Evolutionary conservation across 2,888 invertebrate species (phyloP).

Genomic region (Machimus rusticus): DNA sequence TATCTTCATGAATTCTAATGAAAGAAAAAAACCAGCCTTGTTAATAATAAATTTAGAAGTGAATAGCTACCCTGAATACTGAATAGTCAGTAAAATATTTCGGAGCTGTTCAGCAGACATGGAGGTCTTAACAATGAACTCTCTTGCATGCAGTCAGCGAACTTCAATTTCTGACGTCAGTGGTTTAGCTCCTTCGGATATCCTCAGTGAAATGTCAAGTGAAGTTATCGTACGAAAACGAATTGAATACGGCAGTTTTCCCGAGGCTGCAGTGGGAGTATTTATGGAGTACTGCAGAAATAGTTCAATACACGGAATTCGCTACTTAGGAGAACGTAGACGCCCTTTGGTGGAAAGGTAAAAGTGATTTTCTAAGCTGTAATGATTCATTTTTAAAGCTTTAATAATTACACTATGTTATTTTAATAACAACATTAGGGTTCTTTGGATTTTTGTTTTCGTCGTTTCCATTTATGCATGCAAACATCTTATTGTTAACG

Average conservation of each 20-base stretch:
- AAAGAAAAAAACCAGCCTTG: background rate
- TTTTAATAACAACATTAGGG: slow-evolving; percentile 58
- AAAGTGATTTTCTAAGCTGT: background rate
- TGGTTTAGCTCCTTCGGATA: background rate
- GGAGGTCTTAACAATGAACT: background rate
- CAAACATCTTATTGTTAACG: slow-evolving; percentile 27
- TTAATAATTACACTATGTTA: background rate
- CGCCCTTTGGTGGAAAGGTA: slow-evolving; percentile 65
- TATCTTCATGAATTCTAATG: background rate
- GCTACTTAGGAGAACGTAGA: slow-evolving; percentile 65
- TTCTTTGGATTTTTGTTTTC: slow-evolving; percentile 72
- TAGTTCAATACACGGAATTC: slow-evolving; percentile 67
- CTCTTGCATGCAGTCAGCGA: background rate
- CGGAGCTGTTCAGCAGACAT: background rate
- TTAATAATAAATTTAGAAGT: background rate
- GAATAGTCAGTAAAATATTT: background rate
- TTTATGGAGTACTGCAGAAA: slow-evolving; percentile 65
- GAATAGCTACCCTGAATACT: background rate
- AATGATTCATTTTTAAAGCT: background rate
- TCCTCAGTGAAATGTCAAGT: slow-evolving; percentile 24
- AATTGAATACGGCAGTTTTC: slow-evolving; percentile 24
- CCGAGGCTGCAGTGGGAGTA: slow-evolving; percentile 56
- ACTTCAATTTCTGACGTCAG: background rate
- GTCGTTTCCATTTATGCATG: slow-evolving; percentile 66
- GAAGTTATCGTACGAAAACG: slow-evolving; percentile 2